These are phyloP conservation scores for Trogon surrucura DNA, from an alignment of 2,113 vertebrate species.

Conservation along the genomic window DNA sequence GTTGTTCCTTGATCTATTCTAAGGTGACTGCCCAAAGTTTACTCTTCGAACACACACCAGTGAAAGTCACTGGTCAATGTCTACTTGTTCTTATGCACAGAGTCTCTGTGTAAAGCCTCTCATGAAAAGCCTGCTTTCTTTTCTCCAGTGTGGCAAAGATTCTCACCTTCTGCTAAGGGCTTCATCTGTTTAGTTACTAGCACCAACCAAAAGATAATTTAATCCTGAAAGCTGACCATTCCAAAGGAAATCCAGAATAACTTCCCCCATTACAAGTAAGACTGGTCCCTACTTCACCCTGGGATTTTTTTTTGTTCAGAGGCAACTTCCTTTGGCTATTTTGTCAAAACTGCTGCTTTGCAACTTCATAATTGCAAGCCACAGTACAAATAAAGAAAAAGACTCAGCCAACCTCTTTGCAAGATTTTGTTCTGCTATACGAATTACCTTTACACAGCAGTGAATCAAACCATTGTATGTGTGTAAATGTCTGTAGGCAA, in stretches of 20 bases:
- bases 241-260: neutral
- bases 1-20: neutral
- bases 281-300: neutral
- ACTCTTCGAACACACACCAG: neutral
- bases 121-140: neutral
- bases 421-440: neutral
- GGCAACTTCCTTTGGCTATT: neutral
- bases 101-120: neutral
- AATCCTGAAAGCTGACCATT: neutral
- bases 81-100: neutral
- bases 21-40: neutral
- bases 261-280: neutral
- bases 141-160: neutral
- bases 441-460: neutral
- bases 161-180: neutral
- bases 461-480: neutral
- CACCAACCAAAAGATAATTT: neutral
- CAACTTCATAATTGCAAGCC: neutral
- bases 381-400: neutral
- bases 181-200: neutral
- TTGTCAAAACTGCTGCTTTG: neutral
- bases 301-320: neutral
- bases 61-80: neutral
- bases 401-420: neutral
- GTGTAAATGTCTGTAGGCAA: neutral